phyloP scores from a whole-genome alignment of 2,888 invertebrate species.

The Papilio elwesi region DNA sequence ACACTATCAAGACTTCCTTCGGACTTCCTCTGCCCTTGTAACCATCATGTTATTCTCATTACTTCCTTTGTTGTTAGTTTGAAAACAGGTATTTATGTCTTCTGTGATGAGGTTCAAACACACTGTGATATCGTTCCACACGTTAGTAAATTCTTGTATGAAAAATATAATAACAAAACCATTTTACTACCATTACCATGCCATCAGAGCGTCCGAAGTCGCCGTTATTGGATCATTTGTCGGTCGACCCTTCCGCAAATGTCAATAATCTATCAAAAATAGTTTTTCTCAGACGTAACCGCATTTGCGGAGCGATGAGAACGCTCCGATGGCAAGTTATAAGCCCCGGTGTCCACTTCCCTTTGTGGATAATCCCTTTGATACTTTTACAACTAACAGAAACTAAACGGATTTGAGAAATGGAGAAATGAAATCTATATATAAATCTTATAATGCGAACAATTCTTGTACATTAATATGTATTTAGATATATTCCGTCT shows the following conservation, averaged over 20 bases:
- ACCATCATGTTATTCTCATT: no score
- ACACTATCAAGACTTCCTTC: no score
- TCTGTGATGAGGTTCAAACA: no score
- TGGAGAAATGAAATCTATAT: not conserved
- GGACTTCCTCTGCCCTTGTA: no score
- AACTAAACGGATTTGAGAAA: constrained; percentile 2
- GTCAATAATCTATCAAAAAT: constrained; percentile 38
- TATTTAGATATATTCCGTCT: no score
- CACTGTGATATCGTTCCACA: no score
- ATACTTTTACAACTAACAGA: constrained; percentile 5
- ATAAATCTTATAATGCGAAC: no score
- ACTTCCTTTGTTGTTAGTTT: no score
- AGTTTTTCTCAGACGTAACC: constrained; percentile 32
- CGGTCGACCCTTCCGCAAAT: constrained; percentile 35
- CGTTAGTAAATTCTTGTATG: not conserved
- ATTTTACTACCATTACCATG: constrained; percentile 22
- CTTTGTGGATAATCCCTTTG: constrained; percentile 16
- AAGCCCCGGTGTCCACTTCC: constrained; percentile 26
- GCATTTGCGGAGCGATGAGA: constrained; percentile 33
- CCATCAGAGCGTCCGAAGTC: constrained; percentile 20
- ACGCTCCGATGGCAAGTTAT: constrained; percentile 21
- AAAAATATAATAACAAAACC: constrained; percentile 8
- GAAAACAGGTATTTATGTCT: no score
- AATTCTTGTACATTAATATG: no score
- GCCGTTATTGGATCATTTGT: constrained; percentile 37